Evolutionary conservation across 2,888 invertebrate species (phyloP), one percentile per base, ranked within the genome.

Genomic region (Hypercompe scribonia): DNA sequence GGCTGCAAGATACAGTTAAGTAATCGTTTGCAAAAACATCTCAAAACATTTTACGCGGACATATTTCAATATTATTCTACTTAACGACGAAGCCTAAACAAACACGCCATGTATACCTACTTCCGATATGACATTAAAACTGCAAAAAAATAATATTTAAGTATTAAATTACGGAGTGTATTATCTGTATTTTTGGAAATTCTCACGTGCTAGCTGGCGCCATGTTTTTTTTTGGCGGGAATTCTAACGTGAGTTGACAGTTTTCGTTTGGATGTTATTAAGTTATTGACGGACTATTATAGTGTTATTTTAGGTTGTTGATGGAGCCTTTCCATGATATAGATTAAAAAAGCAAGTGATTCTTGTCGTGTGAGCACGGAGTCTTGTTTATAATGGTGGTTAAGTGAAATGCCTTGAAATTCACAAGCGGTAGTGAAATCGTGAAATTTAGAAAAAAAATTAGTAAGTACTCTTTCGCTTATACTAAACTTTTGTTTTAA

Each of bases 111-210:
- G 50, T 82, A 88, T 86, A 91, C n/a, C n/a, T n/a, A n/a, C 93
- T 94, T 95, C 95, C 95, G 93, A 90, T 87, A 88, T 89, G 90
- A 90, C 87, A 90, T 91, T 90, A 91, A 77, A 90, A 91, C 90
- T 89, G 93, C 93, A 93, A 93, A 94, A n/a, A 89, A 87, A 89
- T 83, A 88, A 87, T 83, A 83, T 81, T 84, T 86, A 81, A 91
- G 92, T 94, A 92, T 94, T 91, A 87, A 87, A 89, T 94, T 94
- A 93, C 94, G 68, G 81, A 77, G 85, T 83, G 82, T 82, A 84
- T 78, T 74, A 70, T 70, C 70, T 70, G 67, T 83, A 72, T 87
- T 84, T 84, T 86, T 84, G 83, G 80, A 83, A 81, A 81, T 88
- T 89, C 91, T 86, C 91, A 91, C 88, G 88, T 85, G 80, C 63